Evolutionary conservation across 1,140 invertebrate species (phyloP).

Genomic region (Psilanteris sp.): DNA sequence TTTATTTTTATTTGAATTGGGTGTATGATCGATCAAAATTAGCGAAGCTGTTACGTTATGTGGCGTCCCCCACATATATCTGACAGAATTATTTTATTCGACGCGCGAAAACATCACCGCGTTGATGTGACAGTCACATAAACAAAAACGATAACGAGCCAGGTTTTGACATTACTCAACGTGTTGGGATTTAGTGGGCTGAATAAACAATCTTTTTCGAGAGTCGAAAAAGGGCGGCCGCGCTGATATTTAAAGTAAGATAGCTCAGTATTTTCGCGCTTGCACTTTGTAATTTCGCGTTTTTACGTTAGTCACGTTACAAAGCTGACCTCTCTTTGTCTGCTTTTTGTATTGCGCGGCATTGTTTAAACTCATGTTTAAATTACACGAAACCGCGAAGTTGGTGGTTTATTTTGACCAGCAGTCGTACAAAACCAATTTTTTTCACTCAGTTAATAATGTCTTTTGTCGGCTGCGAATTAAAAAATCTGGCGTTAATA

Average conservation of each 20-base stretch:
- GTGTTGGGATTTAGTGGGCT: slow-evolving; percentile 48
- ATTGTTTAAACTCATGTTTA: slow-evolving; percentile 55
- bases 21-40: slow-evolving; percentile 58
- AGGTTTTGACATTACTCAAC: slow-evolving; percentile 59
- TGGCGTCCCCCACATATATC: slow-evolving; percentile 10
- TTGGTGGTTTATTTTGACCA: slow-evolving; percentile 57
- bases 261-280: slow-evolving; percentile 41
- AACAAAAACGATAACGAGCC: slow-evolving; percentile 62
- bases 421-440: slow-evolving; percentile 31
- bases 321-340: slow-evolving; percentile 48
- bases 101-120: slow-evolving; percentile 34
- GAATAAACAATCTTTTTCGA: slow-evolving; percentile 52
- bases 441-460: slow-evolving; percentile 42
- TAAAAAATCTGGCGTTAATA: slow-evolving; percentile 35
- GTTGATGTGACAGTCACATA: slow-evolving; percentile 59
- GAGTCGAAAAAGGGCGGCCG: slow-evolving; percentile 14
- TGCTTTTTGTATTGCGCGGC: slow-evolving; percentile 31
- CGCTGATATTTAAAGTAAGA: slow-evolving; percentile 53
- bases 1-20: slow-evolving; percentile 63
- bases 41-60: slow-evolving; percentile 54
- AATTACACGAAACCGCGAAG: slow-evolving; percentile 52
- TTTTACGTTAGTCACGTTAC: slow-evolving; percentile 47
- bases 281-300: slow-evolving; percentile 57
- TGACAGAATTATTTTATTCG: slow-evolving; percentile 49
- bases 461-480: slow-evolving; percentile 22